Conservation (phyloP, 2,888 invertebrate species). For the Conchocele bisecta region DNA sequence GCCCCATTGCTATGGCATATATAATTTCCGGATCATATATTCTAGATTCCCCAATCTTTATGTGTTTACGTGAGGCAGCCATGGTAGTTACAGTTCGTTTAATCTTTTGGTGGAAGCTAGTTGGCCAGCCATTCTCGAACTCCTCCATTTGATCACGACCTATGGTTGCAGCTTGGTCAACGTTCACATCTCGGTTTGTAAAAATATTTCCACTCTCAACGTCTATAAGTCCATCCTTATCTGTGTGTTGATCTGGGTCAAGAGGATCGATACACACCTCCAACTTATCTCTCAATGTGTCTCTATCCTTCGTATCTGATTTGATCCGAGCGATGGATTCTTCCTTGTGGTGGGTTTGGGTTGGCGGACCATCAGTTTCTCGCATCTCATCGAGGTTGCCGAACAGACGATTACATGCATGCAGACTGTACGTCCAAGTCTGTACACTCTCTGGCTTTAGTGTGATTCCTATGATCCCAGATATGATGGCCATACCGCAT, state of each 20-base stretch:
- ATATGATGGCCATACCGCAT: constrained; percentile 68
- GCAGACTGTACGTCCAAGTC: constrained; percentile 59
- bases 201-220: too few species aligned
- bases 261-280: constrained; percentile 22
- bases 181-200: too few species aligned
- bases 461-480: constrained; percentile 62
- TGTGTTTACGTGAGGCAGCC: too few species aligned
- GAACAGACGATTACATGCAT: constrained; percentile 29
- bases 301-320: constrained; percentile 25
- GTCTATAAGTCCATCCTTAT: too few species aligned
- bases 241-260: constrained; percentile 8
- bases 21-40: too few species aligned
- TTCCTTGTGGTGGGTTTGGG: constrained; percentile 13
- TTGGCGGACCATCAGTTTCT: background rate
- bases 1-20: too few species aligned
- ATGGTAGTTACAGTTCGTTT: too few species aligned
- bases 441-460: constrained; percentile 53
- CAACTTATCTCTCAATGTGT: constrained; percentile 17
- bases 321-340: constrained; percentile 4
- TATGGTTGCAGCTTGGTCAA: too few species aligned
- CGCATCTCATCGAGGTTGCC: constrained; percentile 28
- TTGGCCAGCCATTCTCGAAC: too few species aligned
- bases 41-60: too few species aligned
- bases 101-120: too few species aligned
- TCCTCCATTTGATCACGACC: too few species aligned